Conservation (phyloP, 2,888 invertebrate species). For the Amphiduros pacificus region DNA sequence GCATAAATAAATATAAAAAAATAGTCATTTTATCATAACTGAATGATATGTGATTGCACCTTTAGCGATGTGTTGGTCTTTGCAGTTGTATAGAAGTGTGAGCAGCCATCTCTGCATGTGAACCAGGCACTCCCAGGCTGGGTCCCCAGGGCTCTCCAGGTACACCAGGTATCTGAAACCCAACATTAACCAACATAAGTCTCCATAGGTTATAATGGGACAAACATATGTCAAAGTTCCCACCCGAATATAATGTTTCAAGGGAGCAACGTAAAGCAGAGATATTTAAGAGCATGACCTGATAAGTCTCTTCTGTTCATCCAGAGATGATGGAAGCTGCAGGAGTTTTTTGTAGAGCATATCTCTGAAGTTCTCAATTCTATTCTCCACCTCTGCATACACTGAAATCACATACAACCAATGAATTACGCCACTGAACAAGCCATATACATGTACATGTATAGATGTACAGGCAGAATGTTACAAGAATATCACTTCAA, state of each 20-base stretch:
- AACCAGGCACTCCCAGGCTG: slow-evolving; percentile 93
- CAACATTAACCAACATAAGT: too few species aligned
- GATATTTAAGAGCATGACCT: slow-evolving; percentile 62
- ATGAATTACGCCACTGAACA: too few species aligned
- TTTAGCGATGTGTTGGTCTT: slow-evolving; percentile 67
- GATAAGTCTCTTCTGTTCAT: slow-evolving; percentile 93
- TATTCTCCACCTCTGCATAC: slow-evolving; percentile 85
- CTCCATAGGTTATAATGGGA: too few species aligned
- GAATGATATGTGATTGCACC: slow-evolving; percentile 29
- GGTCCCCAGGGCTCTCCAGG: slow-evolving; percentile 73
- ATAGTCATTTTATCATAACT: neutral
- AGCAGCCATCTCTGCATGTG: slow-evolving; percentile 79
- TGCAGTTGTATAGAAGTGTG: slow-evolving; percentile 59
- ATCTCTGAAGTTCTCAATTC: slow-evolving; percentile 78
- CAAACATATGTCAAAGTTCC: too few species aligned
- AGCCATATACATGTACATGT: too few species aligned
- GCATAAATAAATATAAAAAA: neutral
- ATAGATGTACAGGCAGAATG: too few species aligned
- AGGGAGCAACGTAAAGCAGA: neutral
- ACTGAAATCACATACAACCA: slow-evolving; percentile 64
- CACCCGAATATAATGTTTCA: neutral
- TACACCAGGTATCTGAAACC: slow-evolving; percentile 49
- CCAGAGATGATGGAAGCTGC: slow-evolving; percentile 87
- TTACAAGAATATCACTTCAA: too few species aligned
- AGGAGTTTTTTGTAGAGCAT: slow-evolving; percentile 81